Evolutionary conservation across 1,140 invertebrate species (phyloP), one percentile per base, ranked within the genome.

Genomic region (Macrosteles quadrilineatus): DNA sequence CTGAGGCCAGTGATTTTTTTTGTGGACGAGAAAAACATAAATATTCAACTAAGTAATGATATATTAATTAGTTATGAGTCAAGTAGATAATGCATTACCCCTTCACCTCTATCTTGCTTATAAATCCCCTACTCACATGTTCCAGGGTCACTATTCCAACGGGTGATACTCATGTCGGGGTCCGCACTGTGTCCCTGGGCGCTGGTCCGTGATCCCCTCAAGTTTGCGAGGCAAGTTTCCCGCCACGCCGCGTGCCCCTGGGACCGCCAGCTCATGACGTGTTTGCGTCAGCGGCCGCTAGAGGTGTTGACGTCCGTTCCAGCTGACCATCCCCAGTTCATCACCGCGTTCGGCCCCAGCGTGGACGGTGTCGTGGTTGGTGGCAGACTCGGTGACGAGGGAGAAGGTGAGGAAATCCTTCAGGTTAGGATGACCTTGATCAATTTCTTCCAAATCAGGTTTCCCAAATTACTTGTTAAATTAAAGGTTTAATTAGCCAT

Each of bases 121-220:
- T n/a, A n/a, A n/a, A n/a, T n/a, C n/a, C n/a, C n/a, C n/a, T n/a
- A n/a, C n/a, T n/a, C n/a, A n/a, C n/a, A 62, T 73, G 66, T 72
- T 67, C 0, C 84, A 95, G 93, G 91, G 77, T 83, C 91, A 23
- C 86, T 98, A 43, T 98, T 98, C 80, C 94, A 97, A 79, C 89
- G 95, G 74, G 94, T 94, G 4, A 90, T 98, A 67, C 84, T 98
- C 27, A 96, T 98, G 92, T 96, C 93, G 25, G 97, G 97, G 0
- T 96, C 96, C n/a, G 96, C 96, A 0, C 84, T 98, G 32, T 94
- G 93, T 73, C 94, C 93, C 0, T 97, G 93, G 94, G 96, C 96
- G 0, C 81, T 97, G 69, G 92, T 95, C 63, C 88, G 91, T 73
- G 92, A 96, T 74, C 94, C 96, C 0, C 87, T 90, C 67, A 88